phyloP scores from a whole-genome alignment of 92 coral and sea anemone genomes.

The Montipora capitata region DNA sequence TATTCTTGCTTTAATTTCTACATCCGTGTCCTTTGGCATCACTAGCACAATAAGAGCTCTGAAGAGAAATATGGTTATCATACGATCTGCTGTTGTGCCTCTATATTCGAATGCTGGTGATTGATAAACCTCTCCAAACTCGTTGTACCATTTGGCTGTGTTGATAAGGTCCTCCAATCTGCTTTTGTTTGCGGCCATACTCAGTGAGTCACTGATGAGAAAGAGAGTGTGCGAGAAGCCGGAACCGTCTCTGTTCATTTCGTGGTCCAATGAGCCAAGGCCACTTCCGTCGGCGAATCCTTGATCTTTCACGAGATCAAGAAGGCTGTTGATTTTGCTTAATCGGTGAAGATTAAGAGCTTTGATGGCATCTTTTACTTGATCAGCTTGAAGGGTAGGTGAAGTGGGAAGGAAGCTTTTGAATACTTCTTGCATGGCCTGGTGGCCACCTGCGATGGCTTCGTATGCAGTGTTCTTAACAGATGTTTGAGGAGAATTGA shows the following conservation, averaged over 20 bases:
- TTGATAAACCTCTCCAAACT: conserved; percentile 87
- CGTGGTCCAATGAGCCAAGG: conserved; percentile 72
- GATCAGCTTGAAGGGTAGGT: not conserved
- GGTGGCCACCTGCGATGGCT: conserved; percentile 43
- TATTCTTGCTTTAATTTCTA: conserved; percentile 50
- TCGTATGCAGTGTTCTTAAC: not conserved
- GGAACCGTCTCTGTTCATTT: conserved; percentile 74
- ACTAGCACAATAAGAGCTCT: conserved; percentile 77
- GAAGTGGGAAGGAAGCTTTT: not conserved
- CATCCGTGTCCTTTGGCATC: conserved; percentile 55
- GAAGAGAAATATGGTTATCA: conserved; percentile 75
- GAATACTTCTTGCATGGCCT: conserved; percentile 9
- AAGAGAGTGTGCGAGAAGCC: conserved; percentile 80
- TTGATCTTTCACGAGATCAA: conserved; percentile 67
- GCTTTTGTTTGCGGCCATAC: not conserved
- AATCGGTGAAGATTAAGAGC: conserved; percentile 42
- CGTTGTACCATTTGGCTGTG: conserved; percentile 87
- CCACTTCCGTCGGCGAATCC: conserved; percentile 84
- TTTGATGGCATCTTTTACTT: conserved; percentile 15
- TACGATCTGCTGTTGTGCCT: conserved; percentile 89
- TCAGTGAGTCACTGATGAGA: conserved; percentile 54
- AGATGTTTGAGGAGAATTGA: not conserved
- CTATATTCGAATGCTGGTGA: conserved; percentile 30
- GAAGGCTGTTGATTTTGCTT: conserved; percentile 42
- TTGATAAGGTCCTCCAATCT: conserved; percentile 32